Base-by-base conservation (phyloP, 2,888 invertebrate species). In the Chrysolina oricalcia region DNA sequence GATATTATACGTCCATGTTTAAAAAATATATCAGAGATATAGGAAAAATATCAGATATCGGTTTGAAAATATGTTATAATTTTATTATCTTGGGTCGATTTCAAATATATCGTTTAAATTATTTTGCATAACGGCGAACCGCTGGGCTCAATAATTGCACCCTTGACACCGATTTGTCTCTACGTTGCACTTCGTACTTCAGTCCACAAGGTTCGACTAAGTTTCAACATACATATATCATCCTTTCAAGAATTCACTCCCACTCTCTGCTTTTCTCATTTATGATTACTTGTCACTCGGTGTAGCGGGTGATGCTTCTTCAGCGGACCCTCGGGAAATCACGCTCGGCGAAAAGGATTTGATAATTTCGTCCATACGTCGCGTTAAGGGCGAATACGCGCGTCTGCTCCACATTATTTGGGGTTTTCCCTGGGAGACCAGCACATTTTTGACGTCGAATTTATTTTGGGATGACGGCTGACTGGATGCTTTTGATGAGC, bases 271-370 rank as follows among this genome's bases (percentile, higher is more conserved):
- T 13, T 59, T 59, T 10, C 59, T 59, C 59, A 35, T 35, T 59
- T 59, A 59, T 59, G 59, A 59, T 59, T 59, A 59, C 59, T 59
- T 59, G 53, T 65, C 68, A 59, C 68, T 74, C 63, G 56, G 63
- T 19, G 59, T 41, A 46, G 68, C 68, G 59, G 64, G 11, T 8
- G n/a, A 19, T 8, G 50, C 19, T 6, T 59, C 53, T 65, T 41
- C 72, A 69, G 76, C 70, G 72, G 64, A 80, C 83, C 83, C 84
- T 78, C 82, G 83, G 83, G 83, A 84, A 83, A 84, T 83, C 82
- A 82, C 72, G 74, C 70, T 35, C 75, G n/a, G 27, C 75, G 74
- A 75, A 79, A 78, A 77, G 78, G 76, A 80, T 79, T 78, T 74
- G 79, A 79, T 80, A 79, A 79, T 76, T 75, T 74, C 72, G 73